These are phyloP conservation scores for Limenitis camilla DNA, from an alignment of 2,888 invertebrate genomes.

Conservation along the genomic window DNA sequence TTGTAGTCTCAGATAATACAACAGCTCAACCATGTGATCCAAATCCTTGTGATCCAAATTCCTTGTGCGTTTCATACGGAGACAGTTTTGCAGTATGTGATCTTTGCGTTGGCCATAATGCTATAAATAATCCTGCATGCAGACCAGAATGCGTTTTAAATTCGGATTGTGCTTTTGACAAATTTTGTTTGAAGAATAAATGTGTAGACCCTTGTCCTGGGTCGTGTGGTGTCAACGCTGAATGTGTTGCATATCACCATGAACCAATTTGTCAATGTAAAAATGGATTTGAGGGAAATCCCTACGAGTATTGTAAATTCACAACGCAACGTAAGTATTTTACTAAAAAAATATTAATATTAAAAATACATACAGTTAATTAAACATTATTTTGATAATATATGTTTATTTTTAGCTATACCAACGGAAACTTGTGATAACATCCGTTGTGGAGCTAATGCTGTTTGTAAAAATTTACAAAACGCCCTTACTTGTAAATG, in stretches of 20 bases:
- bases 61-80: slow-evolving; percentile 80
- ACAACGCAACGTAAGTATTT: slow-evolving; percentile 69
- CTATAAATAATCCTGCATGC: slow-evolving; percentile 81
- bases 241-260: slow-evolving; percentile 81
- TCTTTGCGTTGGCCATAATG: slow-evolving; percentile 81
- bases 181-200: slow-evolving; percentile 82
- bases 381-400: background rate
- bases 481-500: slow-evolving; percentile 83
- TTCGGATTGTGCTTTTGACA: slow-evolving; percentile 85
- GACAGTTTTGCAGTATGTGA: slow-evolving; percentile 86
- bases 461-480: slow-evolving; percentile 78
- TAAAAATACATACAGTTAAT: background rate
- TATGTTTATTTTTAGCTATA: slow-evolving; percentile 53
- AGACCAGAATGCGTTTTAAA: slow-evolving; percentile 88
- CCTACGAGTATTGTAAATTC: slow-evolving; percentile 82
- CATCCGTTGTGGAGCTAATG: slow-evolving; percentile 82
- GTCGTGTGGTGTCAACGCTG: slow-evolving; percentile 83
- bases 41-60: slow-evolving; percentile 82
- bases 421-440: slow-evolving; percentile 77
- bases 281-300: slow-evolving; percentile 81
- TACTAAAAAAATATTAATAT: slow-evolving; percentile 9
- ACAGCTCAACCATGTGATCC: slow-evolving; percentile 82
- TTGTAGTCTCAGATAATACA: slow-evolving; percentile 74
- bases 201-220: slow-evolving; percentile 87
- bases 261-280: slow-evolving; percentile 83